Evolutionary conservation across 53 echinoderm and acorn worm genomes (phyloP).

Genomic region (Pentamera pediparva): DNA sequence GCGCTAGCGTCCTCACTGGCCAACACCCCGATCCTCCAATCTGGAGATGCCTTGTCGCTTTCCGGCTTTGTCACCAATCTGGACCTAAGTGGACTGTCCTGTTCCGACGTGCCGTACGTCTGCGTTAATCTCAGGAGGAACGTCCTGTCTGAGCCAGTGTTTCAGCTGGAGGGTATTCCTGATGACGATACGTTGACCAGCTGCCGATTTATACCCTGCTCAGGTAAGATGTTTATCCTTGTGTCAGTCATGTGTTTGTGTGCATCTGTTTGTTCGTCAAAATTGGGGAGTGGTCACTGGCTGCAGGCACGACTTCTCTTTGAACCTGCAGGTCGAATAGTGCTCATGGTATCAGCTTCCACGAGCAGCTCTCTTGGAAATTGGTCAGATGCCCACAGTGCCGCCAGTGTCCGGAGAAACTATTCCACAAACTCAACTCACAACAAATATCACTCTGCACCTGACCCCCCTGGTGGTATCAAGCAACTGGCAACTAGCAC

Average conservation of each 20-base stretch:
- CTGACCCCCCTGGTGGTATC: no score
- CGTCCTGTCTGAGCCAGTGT: constrained; percentile 43
- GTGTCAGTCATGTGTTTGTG: neutral
- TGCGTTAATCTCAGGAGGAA: constrained; percentile 55
- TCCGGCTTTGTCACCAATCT: constrained; percentile 28
- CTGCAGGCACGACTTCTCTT: no score
- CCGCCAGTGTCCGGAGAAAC: no score
- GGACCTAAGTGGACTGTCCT: constrained; percentile 53
- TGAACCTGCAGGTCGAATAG: no score
- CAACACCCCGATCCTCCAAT: neutral
- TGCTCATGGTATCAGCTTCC: no score
- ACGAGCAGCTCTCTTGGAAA: no score
- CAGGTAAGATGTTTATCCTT: constrained; percentile 37
- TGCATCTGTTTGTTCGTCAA: no score
- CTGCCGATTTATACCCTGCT: constrained; percentile 48
- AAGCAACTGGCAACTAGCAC: no score
- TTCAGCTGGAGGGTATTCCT: constrained; percentile 50
- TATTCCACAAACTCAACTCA: no score
- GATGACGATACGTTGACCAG: constrained; percentile 31
- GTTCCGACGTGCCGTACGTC: constrained; percentile 66
- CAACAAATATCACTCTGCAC: no score
- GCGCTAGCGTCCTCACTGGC: neutral
- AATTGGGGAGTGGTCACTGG: no score
- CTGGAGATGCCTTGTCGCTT: constrained; percentile 1
- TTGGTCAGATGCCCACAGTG: no score